Percentiles rank a stretch among this genome's conserved stretches.
Conservation (phyloP, 1,140 invertebrate species). For the Caenorhabditis remanei region DNA sequence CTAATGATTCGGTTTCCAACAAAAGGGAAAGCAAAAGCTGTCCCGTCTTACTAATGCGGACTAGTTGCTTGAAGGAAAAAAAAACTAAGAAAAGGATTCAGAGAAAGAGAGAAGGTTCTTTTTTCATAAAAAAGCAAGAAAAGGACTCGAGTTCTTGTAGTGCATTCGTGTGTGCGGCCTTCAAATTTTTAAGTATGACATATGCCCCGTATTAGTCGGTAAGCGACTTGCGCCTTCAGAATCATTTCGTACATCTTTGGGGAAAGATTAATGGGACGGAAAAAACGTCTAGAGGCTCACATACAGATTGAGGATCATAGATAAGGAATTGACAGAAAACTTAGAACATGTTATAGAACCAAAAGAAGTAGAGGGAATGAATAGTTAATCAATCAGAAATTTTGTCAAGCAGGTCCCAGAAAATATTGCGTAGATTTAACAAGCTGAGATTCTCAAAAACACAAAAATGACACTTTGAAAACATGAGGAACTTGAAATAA, state of each 20-base stretch:
- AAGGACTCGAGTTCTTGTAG: slow-evolving; percentile 53
- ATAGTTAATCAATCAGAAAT: background rate
- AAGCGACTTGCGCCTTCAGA: slow-evolving; percentile 41
- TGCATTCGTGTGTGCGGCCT: slow-evolving; percentile 44
- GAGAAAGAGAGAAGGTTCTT: slow-evolving; percentile 35
- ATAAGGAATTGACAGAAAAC: slow-evolving; percentile 5
- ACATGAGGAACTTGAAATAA: background rate
- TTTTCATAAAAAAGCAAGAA: slow-evolving; percentile 19
- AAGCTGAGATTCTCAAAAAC: background rate
- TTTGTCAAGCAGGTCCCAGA: no score
- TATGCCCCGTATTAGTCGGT: slow-evolving; percentile 53
- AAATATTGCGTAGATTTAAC: no score
- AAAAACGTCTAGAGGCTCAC: slow-evolving; percentile 43
- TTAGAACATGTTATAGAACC: background rate
- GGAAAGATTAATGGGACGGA: slow-evolving; percentile 49
- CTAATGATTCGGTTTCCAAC: slow-evolving; percentile 20
- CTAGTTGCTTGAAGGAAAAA: slow-evolving; percentile 46
- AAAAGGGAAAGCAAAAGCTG: slow-evolving; percentile 4
- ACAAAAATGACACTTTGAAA: no score
- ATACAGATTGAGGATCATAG: background rate
- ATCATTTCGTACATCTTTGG: slow-evolving; percentile 50
- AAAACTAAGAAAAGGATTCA: slow-evolving; percentile 41
- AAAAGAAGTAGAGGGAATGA: background rate
- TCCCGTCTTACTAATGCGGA: slow-evolving; percentile 44
- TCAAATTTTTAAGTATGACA: slow-evolving; percentile 55